phyloP scores from a whole-genome alignment of 2,113 vertebrate genomes.

The Odocoileus virginianus region DNA sequence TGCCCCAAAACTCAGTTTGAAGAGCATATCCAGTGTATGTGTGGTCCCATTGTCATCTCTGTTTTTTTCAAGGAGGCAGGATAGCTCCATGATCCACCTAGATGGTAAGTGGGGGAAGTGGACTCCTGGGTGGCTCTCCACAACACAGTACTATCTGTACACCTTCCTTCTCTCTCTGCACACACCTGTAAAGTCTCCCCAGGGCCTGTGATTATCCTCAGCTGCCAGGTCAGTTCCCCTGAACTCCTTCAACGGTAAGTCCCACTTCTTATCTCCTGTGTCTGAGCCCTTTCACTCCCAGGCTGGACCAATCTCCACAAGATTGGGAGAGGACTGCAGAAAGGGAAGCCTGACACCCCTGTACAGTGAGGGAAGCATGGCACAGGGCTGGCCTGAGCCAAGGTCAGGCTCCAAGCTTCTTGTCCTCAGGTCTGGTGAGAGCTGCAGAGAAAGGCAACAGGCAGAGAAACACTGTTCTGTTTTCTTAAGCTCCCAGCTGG shows the following conservation, averaged over 20 bases:
- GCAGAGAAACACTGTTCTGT: not conserved
- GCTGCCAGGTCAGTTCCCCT: not conserved
- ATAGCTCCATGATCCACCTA: not conserved
- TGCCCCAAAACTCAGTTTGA: not conserved
- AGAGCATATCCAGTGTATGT: not conserved
- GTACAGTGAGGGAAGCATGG: not conserved
- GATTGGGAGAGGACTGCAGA: not conserved
- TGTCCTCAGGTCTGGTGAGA: not conserved
- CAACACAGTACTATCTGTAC: too few relatives aligned
- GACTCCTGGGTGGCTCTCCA: not conserved
- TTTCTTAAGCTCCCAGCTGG: slow-evolving; percentile 60
- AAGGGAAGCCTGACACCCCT: not conserved
- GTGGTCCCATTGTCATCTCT: too few relatives aligned
- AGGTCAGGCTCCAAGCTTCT: not conserved
- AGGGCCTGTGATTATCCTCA: not conserved
- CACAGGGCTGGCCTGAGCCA: not conserved
- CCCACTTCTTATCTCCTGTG: not conserved
- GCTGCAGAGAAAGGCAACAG: not conserved
- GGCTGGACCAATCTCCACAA: not conserved
- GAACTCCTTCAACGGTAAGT: not conserved
- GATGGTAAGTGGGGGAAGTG: not conserved
- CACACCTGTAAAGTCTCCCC: not conserved
- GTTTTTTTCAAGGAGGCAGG: not conserved
- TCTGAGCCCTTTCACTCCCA: not conserved
- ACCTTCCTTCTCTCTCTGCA: not conserved